phyloP scores from a whole-genome alignment of 2,797 vertebrate genomes.

The Todus mexicanus region DNA sequence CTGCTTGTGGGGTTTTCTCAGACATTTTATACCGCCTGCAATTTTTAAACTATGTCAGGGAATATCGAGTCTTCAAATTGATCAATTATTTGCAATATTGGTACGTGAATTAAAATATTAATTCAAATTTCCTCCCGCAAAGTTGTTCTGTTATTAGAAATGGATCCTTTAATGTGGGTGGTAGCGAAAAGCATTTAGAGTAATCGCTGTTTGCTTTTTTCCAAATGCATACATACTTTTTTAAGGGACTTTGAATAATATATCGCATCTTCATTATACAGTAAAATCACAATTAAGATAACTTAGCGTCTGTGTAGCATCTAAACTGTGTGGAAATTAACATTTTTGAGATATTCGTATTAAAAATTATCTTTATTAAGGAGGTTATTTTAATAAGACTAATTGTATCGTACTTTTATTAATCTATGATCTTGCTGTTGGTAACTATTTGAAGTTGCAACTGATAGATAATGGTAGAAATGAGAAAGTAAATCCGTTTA shows the following conservation, averaged over 20 bases:
- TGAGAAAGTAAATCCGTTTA: background rate
- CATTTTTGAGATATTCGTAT: background rate
- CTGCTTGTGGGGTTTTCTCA: background rate
- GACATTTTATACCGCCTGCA: background rate
- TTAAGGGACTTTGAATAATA: background rate
- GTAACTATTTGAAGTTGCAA: background rate
- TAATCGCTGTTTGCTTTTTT: background rate
- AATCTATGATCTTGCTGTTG: background rate
- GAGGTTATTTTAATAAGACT: background rate
- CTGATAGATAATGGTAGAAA: background rate
- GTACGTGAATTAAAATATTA: background rate
- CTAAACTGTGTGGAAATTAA: background rate
- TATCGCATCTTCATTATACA: background rate
- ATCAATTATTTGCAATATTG: background rate
- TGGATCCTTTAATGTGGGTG: background rate
- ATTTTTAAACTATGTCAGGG: background rate
- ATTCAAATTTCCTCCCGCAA: background rate
- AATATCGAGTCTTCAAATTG: background rate
- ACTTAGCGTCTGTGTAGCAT: background rate
- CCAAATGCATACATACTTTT: background rate
- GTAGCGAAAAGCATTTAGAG: background rate
- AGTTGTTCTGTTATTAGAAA: background rate
- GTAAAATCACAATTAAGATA: background rate
- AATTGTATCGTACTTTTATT: background rate
- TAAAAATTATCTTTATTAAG: background rate